Base-by-base conservation (phyloP, 2,797 vertebrate genomes). In the Cuculus canorus region DNA sequence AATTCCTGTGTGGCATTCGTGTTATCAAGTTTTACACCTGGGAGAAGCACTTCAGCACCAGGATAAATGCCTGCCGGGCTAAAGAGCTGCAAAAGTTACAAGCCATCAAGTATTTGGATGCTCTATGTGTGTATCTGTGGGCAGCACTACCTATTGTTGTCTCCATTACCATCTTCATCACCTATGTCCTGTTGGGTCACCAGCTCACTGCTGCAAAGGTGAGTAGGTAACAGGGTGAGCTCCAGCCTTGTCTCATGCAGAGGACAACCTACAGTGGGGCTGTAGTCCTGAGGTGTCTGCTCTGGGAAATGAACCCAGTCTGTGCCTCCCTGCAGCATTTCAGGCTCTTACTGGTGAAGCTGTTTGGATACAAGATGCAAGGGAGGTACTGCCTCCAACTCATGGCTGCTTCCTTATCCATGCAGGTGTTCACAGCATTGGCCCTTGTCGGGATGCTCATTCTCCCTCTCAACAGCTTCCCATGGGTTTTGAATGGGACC, bases 11-110 rank as follows among this genome's bases (percentile, higher is more conserved):
- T 70, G 99, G 99, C 80, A 98, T 99, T 63, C 98, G 99, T 11
- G 99, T 99, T 96, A 98, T 99, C 93, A 99, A 99, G 97, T 99
- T 99, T 96, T 99, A 99, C 27, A 95, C 98, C 79, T 99, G 99
- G 99, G 99, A 99, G 97, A 92, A 97, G 85, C 98, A 98, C 68
- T 99, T 99, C 71, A 90, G 96, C 13, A 81, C 95, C 71, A 98
- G 97, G 88, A 98, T 99, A 45, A 88, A 97, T 5, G 97, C 96
- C 43, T 98, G 93, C 79, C 98, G 99, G 21, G 88, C 96, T 72
- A 95, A 87, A 50, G 99, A 99, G 97, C 97, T 99, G 90, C 97
- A 97, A 39, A 98, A 98, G 91, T 98, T 99, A 30, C 98, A 95
- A 82, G 88, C 97, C 69, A 82, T 99, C 92, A 99, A 98, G 85